Percentiles rank a stretch among this genome's conserved stretches.
Evolutionary conservation across 2,113 vertebrate species (phyloP).

Genomic region (Butorides virescens): DNA sequence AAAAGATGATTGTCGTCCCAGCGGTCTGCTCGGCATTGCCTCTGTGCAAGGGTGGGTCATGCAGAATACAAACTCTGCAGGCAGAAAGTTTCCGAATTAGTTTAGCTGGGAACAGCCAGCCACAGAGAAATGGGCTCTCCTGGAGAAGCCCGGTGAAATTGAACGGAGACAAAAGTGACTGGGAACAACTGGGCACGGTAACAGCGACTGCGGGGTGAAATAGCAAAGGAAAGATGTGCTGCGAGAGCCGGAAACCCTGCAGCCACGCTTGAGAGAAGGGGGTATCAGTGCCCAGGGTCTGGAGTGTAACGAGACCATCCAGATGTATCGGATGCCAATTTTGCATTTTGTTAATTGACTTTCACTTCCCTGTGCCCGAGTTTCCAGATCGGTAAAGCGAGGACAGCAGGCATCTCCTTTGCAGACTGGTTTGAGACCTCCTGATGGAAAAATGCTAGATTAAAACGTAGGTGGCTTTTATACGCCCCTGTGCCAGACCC

Average conservation of each 20-base stretch:
- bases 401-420: neutral
- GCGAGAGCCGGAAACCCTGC: neutral
- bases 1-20: neutral
- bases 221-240: neutral
- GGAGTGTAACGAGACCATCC: neutral
- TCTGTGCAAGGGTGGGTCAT: neutral
- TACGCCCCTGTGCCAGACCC: neutral
- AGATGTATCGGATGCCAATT: neutral
- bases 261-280: neutral
- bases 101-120: neutral
- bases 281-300: neutral
- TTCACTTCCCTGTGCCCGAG: neutral
- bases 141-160: neutral
- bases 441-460: neutral
- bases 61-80: neutral
- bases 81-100: neutral
- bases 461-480: neutral
- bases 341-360: neutral
- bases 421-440: neutral
- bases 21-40: neutral
- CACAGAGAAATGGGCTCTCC: neutral
- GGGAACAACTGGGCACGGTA: neutral
- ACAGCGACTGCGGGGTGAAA: neutral
- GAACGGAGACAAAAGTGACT: neutral
- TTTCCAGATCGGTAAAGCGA: neutral